Conservation (phyloP, 53 echinoderm and acorn worm species). For the Zoroaster sp. region DNA sequence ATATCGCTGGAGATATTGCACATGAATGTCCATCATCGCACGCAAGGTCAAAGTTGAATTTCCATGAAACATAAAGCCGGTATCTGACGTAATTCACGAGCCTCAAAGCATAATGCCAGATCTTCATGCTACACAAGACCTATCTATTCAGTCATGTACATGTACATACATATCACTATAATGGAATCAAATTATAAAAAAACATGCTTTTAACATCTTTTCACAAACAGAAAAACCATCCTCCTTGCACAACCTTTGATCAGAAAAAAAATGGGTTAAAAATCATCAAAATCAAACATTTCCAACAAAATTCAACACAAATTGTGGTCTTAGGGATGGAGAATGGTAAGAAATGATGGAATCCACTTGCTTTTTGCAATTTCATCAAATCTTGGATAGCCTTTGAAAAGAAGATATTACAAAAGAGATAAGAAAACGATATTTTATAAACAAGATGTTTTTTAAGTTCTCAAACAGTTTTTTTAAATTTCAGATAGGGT, state of each 20-base stretch:
- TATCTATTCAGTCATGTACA: too few species aligned
- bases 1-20: too few species aligned
- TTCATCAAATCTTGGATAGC: conserved; percentile 12
- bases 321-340: not conserved
- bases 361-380: conserved; percentile 40
- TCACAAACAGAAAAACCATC: not conserved
- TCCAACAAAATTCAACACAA: not conserved
- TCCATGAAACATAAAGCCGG: too few species aligned
- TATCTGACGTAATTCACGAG: too few species aligned
- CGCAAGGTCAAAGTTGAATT: too few species aligned
- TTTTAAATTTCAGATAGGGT: too few species aligned
- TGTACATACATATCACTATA: too few species aligned
- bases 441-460: not conserved
- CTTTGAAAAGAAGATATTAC: not conserved
- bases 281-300: not conserved
- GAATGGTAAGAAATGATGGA: not conserved
- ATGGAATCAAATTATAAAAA: too few species aligned
- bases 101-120: too few species aligned
- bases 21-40: too few species aligned
- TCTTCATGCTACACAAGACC: too few species aligned
- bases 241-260: not conserved
- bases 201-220: not conserved
- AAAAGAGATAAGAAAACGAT: not conserved
- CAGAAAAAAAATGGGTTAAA: not conserved
- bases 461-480: too few species aligned